These are phyloP conservation scores for Cossypha niveicapilla DNA, from an alignment of 2,797 vertebrate species.

Conservation along the genomic window DNA sequence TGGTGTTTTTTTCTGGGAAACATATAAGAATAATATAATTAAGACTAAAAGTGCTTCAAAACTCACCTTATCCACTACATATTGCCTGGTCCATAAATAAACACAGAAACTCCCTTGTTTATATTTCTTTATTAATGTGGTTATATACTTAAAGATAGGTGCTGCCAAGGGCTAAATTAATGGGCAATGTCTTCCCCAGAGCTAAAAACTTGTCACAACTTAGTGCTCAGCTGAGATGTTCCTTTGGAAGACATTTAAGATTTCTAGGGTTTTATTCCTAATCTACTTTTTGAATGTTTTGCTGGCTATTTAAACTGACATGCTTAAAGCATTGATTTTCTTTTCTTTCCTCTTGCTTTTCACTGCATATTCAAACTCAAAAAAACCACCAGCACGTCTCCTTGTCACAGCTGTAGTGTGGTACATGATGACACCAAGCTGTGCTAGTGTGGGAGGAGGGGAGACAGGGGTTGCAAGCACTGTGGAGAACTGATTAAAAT, in stretches of 20 bases:
- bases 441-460: slow-evolving; percentile 53
- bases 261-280: neutral
- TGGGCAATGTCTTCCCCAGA: neutral
- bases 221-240: neutral
- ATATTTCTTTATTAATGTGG: neutral
- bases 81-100: neutral
- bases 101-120: neutral
- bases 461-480: slow-evolving; percentile 15
- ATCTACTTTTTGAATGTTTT: neutral
- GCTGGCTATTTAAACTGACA: neutral
- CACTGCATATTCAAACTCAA: slow-evolving; percentile 7
- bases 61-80: neutral
- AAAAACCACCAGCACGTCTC: neutral
- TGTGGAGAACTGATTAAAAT: slow-evolving; percentile 47
- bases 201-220: neutral
- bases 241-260: neutral
- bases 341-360: slow-evolving; percentile 30
- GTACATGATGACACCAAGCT: slow-evolving; percentile 57
- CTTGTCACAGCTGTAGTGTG: slow-evolving; percentile 50
- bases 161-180: neutral
- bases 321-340: neutral
- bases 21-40: neutral
- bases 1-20: slow-evolving; percentile 9
- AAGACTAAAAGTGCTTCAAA: slow-evolving; percentile 51
- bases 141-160: neutral